A percentile compares a stretch with the other conserved stretches of the same genome.
Evolutionary conservation across 2,113 vertebrate species (phyloP).

Genomic region (Pachycephala philippinensis): DNA sequence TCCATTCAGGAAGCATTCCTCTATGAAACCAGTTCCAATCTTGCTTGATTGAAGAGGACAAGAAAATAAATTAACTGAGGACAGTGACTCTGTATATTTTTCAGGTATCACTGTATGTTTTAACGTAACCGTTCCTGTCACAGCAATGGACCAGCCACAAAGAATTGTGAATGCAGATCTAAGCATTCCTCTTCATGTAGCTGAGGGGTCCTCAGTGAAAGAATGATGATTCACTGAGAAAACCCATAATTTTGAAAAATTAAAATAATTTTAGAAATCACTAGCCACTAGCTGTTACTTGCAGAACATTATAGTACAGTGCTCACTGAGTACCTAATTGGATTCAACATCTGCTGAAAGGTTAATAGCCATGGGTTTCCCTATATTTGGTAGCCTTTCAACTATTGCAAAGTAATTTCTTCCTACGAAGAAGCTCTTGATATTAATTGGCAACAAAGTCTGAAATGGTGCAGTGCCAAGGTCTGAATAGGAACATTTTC

Average conservation of each 20-base stretch:
- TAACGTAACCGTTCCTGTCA: rapidly evolving
- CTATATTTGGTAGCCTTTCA: not conserved
- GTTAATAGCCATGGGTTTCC: not conserved
- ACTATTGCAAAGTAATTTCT: not conserved
- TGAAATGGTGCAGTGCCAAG: not conserved
- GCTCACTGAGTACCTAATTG: not conserved
- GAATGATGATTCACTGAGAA: not conserved
- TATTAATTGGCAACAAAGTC: not conserved
- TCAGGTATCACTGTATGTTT: not conserved
- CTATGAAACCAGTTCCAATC: not conserved
- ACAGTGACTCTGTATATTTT: not conserved
- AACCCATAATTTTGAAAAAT: not conserved
- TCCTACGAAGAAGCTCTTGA: not conserved
- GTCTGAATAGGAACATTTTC: not conserved
- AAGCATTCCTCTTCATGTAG: not conserved
- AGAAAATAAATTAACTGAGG: not conserved
- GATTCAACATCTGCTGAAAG: not conserved
- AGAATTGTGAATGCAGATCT: not conserved
- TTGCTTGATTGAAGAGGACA: not conserved
- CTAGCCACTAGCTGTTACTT: not conserved
- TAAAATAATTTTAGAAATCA: not conserved
- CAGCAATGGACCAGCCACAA: not conserved
- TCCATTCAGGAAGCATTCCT: not conserved
- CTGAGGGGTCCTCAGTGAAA: not conserved
- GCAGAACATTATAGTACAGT: not conserved